These are phyloP conservation scores for Linurgus olivaceus DNA, from an alignment of 2,797 vertebrate species.

Conservation along the genomic window DNA sequence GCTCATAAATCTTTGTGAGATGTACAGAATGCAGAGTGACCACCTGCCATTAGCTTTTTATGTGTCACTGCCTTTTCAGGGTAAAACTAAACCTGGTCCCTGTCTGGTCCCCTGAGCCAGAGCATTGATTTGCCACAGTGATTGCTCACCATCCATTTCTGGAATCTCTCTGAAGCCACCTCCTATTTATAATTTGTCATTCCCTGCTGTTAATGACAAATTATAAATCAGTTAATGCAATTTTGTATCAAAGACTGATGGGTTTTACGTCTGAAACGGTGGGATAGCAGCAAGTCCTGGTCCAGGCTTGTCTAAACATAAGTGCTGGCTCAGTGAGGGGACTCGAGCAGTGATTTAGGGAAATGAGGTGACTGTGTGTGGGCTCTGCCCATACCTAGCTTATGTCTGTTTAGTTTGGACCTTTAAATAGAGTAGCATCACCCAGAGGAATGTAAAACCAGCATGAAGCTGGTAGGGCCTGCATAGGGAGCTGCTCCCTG, in stretches of 20 bases:
- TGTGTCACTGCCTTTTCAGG: constrained; percentile 51
- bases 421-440: background rate
- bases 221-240: background rate
- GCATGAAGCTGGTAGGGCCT: background rate
- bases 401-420: background rate
- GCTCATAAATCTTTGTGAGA: constrained; percentile 48
- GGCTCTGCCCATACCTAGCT: background rate
- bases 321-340: background rate
- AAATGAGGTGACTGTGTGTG: background rate
- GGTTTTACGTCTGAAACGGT: background rate
- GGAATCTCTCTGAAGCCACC: constrained; percentile 35
- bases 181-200: constrained; percentile 63
- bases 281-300: background rate
- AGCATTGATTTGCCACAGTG: constrained; percentile 42
- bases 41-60: constrained; percentile 50
- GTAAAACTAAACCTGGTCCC: constrained; percentile 15
- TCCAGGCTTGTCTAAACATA: background rate
- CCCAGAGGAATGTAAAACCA: background rate
- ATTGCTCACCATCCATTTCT: constrained; percentile 58
- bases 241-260: background rate
- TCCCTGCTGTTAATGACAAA: background rate
- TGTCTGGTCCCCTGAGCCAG: background rate
- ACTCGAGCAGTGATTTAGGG: background rate
- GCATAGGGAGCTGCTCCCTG: accelerated
- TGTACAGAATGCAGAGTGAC: constrained; percentile 35